Evolutionary conservation across 2,888 invertebrate species (phyloP).

Genomic region (Myathropa florea): DNA sequence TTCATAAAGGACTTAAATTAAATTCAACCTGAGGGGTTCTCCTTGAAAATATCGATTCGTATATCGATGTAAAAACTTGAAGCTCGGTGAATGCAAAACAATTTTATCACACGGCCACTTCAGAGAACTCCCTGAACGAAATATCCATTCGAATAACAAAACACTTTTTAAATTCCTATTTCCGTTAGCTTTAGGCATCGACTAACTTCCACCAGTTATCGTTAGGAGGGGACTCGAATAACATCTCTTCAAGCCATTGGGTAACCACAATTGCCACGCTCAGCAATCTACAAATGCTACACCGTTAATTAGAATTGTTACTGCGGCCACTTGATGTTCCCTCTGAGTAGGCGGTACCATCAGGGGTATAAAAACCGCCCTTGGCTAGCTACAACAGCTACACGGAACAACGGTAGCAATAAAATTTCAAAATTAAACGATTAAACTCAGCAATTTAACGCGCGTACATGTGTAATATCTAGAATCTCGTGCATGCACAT

Average conservation of each 20-base stretch:
- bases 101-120: not conserved
- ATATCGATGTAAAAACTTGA: not conserved
- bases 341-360: not conserved
- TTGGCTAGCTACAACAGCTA: not conserved
- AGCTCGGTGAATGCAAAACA: not conserved
- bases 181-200: not conserved
- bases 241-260: not conserved
- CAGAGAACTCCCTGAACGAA: not conserved
- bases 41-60: not conserved
- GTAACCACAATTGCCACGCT: not conserved
- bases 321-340: not conserved
- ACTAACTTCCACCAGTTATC: not conserved
- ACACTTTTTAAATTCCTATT: not conserved
- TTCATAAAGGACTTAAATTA: not conserved
- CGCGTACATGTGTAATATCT: not conserved
- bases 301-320: slow-evolving; percentile 6
- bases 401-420: slow-evolving; percentile 38
- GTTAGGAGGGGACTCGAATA: not conserved
- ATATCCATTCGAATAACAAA: not conserved
- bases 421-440: slow-evolving; percentile 55
- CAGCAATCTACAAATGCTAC: not conserved
- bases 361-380: slow-evolving; percentile 1
- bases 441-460: slow-evolving; percentile 38
- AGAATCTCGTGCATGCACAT: not conserved
- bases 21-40: not conserved